Evolutionary conservation across 1,140 invertebrate species (phyloP).

Genomic region (Calycopis cecrops): DNA sequence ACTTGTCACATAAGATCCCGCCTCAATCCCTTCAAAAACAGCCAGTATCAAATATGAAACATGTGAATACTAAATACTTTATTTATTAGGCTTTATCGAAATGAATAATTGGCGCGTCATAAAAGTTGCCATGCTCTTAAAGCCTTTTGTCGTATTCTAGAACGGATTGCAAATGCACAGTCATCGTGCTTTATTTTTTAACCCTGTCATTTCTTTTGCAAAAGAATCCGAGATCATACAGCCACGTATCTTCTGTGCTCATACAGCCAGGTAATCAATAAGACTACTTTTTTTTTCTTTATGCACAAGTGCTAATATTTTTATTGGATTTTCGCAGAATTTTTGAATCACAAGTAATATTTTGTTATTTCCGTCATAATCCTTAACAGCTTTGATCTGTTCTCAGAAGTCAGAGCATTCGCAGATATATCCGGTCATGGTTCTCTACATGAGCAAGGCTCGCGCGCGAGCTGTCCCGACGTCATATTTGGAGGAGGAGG

Average conservation of each 20-base stretch:
- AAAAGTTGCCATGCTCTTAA: constrained; percentile 4
- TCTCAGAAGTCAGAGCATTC: too few species aligned
- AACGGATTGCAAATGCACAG: not conserved
- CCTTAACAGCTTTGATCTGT: too few species aligned
- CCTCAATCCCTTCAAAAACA: not conserved
- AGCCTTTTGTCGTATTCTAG: not conserved
- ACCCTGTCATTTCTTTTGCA: constrained; percentile 1
- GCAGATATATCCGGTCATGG: too few species aligned
- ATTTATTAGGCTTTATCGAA: not conserved
- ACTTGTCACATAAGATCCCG: too few species aligned
- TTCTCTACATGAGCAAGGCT: too few species aligned
- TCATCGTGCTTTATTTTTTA: constrained; percentile 2
- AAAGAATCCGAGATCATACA: constrained; percentile 3
- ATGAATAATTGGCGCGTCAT: constrained; percentile 5
- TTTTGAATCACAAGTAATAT: too few species aligned
- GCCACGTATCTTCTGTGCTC: not conserved
- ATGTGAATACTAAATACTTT: not conserved
- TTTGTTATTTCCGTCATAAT: too few species aligned
- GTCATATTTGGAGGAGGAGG: too few species aligned
- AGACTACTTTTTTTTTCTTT: not conserved
- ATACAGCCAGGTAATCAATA: constrained; percentile 1
- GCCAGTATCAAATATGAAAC: not conserved
- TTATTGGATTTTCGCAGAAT: too few species aligned
- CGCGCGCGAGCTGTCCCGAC: too few species aligned
- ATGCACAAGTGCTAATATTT: constrained; percentile 2